Base-by-base conservation (phyloP, 2,113 vertebrate genomes). In the Vireo altiloquus region DNA sequence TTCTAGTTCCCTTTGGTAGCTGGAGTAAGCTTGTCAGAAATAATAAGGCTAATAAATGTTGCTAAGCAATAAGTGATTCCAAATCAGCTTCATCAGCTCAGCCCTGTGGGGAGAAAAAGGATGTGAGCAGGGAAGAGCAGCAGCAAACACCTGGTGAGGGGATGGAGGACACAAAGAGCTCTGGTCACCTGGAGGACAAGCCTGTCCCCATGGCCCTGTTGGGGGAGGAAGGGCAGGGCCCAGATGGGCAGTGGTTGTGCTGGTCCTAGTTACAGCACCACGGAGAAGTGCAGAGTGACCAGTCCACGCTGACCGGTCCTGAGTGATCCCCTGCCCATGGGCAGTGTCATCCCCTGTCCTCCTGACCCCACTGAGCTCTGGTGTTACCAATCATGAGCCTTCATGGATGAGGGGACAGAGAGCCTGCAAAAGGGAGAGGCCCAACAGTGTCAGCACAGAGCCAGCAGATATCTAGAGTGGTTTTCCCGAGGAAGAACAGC, bases 41-140 rank as follows among this genome's bases (percentile, higher is more conserved):
- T 88, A 71, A 82, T 47, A 56, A 79, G 61, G 75, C 46, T 88
- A 60, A 82, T 56, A 80, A 82, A 82, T 30, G 90, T 94, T 95
- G 88, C 79, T 96, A 90, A 93, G 92, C 85, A 96, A 96, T 80
- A 87, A 2, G 7, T 72, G 90, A 71, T 92, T 70, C 66, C 61
- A 49, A 78, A 79, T 76, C 49, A 82, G 46, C 56, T 89, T 57
- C 47, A 63, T 77, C 70, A 91, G 44, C 74, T 70, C 68, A 74
- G 59, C 28, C 16, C 52, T 18, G 53, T 44, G 44, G 37, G 86
- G 21, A 71, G 47, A 25, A 70, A 75, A 74, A 74, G 61, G 57
- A 79, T 57, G 49, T 13, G 70, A 80, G 84, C 65, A 56, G 50
- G 24, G 44, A 54, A 52, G 39, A 71, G 35, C 24, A 59, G 60